A percentile compares a stretch with the other conserved stretches of the same genome.
Conservation (phyloP, 2,797 vertebrate genomes). For the Luscinia luscinia region DNA sequence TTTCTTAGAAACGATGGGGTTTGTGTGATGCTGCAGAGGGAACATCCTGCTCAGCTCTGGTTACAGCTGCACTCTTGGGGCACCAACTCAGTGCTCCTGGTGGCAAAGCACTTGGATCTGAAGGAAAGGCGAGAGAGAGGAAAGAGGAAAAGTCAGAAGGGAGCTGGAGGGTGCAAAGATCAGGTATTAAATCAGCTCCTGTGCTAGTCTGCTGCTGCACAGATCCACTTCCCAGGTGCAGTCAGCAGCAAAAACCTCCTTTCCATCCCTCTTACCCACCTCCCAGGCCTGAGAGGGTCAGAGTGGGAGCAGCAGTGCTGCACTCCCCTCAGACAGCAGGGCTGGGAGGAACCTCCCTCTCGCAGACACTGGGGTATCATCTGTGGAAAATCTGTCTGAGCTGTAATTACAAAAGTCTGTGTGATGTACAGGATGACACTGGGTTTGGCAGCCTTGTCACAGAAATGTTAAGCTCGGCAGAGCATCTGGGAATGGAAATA, state of each 20-base stretch:
- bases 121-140: not conserved
- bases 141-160: not conserved
- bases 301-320: not conserved
- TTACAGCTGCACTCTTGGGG: not conserved
- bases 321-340: not conserved
- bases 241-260: not conserved
- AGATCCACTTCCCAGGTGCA: accelerated
- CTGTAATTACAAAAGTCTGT: slow-evolving; percentile 27
- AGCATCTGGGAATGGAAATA: slow-evolving; percentile 51
- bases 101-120: not conserved
- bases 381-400: slow-evolving; percentile 44
- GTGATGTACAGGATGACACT: not conserved
- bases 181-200: not conserved
- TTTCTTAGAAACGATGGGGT: accelerated
- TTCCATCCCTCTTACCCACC: not conserved
- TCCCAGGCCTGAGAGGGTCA: not conserved
- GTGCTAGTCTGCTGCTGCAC: not conserved
- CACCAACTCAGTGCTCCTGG: not conserved
- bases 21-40: not conserved
- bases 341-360: not conserved
- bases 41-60: accelerated
- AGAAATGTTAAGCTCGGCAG: slow-evolving; percentile 27
- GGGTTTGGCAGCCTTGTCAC: slow-evolving; percentile 10
- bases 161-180: not conserved
- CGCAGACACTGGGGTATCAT: not conserved